Conservation (phyloP, 2,888 invertebrate genomes). For the Drosophila fulvimacula region DNA sequence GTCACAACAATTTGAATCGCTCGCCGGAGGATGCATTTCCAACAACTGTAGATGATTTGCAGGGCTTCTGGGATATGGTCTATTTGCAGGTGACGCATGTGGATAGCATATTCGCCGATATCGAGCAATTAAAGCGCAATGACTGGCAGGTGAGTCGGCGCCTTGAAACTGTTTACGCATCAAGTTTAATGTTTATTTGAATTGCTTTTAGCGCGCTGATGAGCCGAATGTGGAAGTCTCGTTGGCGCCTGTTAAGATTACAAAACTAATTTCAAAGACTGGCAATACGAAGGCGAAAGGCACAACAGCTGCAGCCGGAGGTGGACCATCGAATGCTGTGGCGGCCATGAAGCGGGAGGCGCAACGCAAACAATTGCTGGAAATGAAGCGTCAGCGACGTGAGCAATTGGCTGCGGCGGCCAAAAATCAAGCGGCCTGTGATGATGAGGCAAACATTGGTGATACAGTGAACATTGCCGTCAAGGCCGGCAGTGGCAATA, state of each 20-base stretch:
- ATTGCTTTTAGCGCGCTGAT: slow-evolving; percentile 24
- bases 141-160: slow-evolving; percentile 87
- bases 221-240: slow-evolving; percentile 47
- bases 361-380: slow-evolving; percentile 92
- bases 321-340: slow-evolving; percentile 64
- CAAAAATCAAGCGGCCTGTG: slow-evolving; percentile 40
- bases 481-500: slow-evolving; percentile 39
- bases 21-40: slow-evolving; percentile 92
- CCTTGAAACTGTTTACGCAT: background rate
- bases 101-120: slow-evolving; percentile 90
- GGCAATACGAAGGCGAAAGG: slow-evolving; percentile 62
- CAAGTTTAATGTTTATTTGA: background rate
- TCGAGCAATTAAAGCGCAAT: slow-evolving; percentile 87
- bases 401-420: slow-evolving; percentile 74
- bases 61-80: slow-evolving; percentile 99
- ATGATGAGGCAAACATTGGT: slow-evolving; percentile 31
- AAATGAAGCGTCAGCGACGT: slow-evolving; percentile 85
- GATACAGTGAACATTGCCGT: slow-evolving; percentile 46
- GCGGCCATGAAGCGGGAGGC: slow-evolving; percentile 88
- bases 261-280: slow-evolving; percentile 60
- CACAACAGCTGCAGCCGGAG: background rate
- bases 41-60: slow-evolving; percentile 94
- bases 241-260: slow-evolving; percentile 9
- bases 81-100: slow-evolving; percentile 95
- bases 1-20: slow-evolving; percentile 89